Conservation (phyloP, 2,113 vertebrate species). For the Cyphomyrus discorhynchus region DNA sequence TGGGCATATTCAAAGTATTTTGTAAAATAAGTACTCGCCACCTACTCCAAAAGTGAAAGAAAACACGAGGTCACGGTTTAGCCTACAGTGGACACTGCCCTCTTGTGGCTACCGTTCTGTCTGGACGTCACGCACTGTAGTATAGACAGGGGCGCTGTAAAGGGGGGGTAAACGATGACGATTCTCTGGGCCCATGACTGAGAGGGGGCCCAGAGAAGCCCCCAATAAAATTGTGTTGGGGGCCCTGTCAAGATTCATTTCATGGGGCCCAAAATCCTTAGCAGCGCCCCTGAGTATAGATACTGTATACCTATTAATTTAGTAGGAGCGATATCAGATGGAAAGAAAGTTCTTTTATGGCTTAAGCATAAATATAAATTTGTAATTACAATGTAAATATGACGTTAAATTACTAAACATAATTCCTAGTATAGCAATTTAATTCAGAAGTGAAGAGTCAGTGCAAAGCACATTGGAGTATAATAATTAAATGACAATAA, state of each 20-base stretch:
- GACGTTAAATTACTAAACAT: neutral
- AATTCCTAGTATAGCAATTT: neutral
- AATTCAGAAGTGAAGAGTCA: neutral
- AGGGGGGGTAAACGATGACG: no score
- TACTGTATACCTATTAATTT: neutral
- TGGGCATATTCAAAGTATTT: neutral
- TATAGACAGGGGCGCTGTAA: no score
- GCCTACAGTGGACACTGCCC: constrained; percentile 6
- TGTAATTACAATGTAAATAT: neutral
- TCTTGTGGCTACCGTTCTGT: neutral
- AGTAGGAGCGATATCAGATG: neutral
- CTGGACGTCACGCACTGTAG: neutral
- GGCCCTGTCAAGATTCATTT: no score
- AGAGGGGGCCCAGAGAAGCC: no score
- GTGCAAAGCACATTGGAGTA: neutral
- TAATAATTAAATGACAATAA: neutral
- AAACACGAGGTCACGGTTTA: neutral
- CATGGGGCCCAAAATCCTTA: no score
- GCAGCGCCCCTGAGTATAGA: no score
- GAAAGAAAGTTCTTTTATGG: neutral
- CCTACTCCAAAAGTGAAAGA: neutral
- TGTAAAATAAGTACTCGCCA: neutral
- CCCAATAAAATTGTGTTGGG: no score
- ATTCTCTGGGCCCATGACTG: no score
- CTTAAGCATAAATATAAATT: neutral